phyloP scores from a whole-genome alignment of 2,888 invertebrate genomes.

The Latrodectus hesperus region DNA sequence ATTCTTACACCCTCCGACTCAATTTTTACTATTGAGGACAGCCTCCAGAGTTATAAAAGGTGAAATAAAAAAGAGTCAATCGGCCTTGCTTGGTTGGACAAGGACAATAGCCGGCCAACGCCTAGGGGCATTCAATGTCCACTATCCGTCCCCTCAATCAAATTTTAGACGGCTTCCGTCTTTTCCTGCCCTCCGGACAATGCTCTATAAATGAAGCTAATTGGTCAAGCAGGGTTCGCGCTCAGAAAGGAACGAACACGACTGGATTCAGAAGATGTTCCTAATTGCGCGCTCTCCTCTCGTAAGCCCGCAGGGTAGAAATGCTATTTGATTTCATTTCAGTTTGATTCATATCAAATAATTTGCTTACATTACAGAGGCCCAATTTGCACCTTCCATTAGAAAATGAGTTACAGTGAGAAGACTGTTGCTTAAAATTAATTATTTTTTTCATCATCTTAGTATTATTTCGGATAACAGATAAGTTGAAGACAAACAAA shows the following conservation, averaged over 20 bases:
- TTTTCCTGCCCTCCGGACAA: constrained; percentile 55
- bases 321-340: not conserved
- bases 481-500: too few relatives aligned
- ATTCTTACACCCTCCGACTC: constrained; percentile 2
- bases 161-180: constrained; percentile 52
- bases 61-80: constrained; percentile 7
- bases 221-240: not conserved
- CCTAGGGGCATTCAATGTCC: constrained; percentile 37
- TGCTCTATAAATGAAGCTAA: constrained; percentile 43
- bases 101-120: constrained; percentile 60
- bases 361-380: not conserved
- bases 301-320: not conserved
- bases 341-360: not conserved
- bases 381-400: not conserved
- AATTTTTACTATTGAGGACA: not conserved
- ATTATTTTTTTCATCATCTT: too few relatives aligned
- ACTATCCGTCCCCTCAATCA: constrained; percentile 39
- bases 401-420: too few relatives aligned
- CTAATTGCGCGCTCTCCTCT: not conserved
- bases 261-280: not conserved
- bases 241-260: not conserved
- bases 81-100: constrained; percentile 67
- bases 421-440: too few relatives aligned
- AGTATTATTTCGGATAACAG: too few relatives aligned
- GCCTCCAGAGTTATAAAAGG: not conserved